Conservation (phyloP, 2,888 invertebrate genomes). For the Campoplex capitator region DNA sequence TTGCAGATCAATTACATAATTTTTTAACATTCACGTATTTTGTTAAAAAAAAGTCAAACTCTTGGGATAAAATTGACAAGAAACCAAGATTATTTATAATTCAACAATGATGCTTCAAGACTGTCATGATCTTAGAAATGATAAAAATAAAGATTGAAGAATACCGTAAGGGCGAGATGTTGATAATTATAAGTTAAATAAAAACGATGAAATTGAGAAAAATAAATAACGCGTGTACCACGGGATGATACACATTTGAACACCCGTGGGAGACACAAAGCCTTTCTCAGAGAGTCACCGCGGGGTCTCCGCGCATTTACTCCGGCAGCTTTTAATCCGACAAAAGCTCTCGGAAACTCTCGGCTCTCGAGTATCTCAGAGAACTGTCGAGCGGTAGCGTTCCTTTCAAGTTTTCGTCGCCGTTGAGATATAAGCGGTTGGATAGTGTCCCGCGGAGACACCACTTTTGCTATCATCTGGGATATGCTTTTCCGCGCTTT, state of each 20-base stretch:
- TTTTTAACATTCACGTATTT: neutral
- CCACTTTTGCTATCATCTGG: conserved; percentile 44
- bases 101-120: too few species aligned
- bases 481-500: conserved; percentile 51
- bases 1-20: neutral
- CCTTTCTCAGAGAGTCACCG: conserved; percentile 51
- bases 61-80: neutral
- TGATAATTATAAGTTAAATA: neutral
- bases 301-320: conserved; percentile 54
- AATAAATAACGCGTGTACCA: neutral
- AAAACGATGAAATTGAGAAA: neutral
- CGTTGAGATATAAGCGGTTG: conserved; percentile 61
- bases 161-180: neutral
- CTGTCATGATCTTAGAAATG: too few species aligned
- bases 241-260: neutral
- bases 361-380: conserved; percentile 76
- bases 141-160: too few species aligned
- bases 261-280: conserved; percentile 42
- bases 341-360: conserved; percentile 77
- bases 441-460: conserved; percentile 57
- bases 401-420: conserved; percentile 80
- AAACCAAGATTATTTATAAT: too few species aligned
- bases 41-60: neutral
- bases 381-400: conserved; percentile 75
- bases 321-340: conserved; percentile 74